phyloP scores from a whole-genome alignment of 1,140 invertebrate species.

The Physella acuta region DNA sequence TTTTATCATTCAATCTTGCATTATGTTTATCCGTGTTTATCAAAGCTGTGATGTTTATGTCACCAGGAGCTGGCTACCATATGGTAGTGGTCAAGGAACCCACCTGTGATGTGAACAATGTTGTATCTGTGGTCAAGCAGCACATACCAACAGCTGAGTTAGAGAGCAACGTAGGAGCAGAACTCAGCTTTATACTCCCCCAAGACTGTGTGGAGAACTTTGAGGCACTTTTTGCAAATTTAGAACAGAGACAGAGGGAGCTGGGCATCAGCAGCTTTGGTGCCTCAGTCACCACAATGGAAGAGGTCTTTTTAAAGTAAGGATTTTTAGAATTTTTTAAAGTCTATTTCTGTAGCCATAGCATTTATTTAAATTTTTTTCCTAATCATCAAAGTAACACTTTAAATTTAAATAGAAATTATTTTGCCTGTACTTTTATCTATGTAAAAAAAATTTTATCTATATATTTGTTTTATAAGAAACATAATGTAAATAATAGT shows the following conservation, averaged over 20 bases:
- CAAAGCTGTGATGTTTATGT: too few relatives aligned
- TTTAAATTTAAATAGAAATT: too few relatives aligned
- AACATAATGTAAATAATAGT: too few relatives aligned
- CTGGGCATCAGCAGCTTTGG: constrained; percentile 76
- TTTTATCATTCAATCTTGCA: too few relatives aligned
- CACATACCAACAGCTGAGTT: constrained; percentile 43
- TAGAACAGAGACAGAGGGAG: constrained; percentile 67
- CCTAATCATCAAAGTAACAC: too few relatives aligned
- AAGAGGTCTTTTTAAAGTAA: constrained; percentile 87
- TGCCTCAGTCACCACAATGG: constrained; percentile 78
- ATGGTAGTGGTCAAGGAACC: constrained; percentile 51
- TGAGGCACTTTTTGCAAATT: constrained; percentile 65
- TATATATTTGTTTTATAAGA: too few relatives aligned
- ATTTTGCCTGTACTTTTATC: too few relatives aligned
- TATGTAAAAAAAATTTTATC: too few relatives aligned
- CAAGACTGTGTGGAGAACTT: constrained; percentile 52
- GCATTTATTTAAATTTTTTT: too few relatives aligned
- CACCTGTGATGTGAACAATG: constrained; percentile 62
- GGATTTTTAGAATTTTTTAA: not conserved
- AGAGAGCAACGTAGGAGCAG: constrained; percentile 52
- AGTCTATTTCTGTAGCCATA: too few relatives aligned
- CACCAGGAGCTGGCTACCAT: constrained; percentile 56
- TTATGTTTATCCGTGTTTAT: not conserved
- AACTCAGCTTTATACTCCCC: constrained; percentile 55
- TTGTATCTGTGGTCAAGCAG: constrained; percentile 40